These are phyloP conservation scores for Pseudolaguvia tuberculata DNA, from an alignment of 2,113 vertebrate genomes.

Conservation along the genomic window DNA sequence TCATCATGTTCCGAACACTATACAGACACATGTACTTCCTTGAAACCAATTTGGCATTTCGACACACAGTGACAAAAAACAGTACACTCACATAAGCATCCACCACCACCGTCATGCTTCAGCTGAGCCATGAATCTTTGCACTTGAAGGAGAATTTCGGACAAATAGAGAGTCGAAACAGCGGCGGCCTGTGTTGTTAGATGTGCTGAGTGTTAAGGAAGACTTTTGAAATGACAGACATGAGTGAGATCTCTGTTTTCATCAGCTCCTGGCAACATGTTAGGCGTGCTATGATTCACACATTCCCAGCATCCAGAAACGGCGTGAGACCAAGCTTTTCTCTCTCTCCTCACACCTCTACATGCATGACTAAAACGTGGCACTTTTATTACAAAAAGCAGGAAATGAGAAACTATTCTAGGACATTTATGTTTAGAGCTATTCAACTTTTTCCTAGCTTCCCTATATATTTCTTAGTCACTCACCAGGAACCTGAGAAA, in stretches of 20 bases:
- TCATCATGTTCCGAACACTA: not conserved
- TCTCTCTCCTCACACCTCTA: conserved; percentile 17
- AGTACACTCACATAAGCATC: not conserved
- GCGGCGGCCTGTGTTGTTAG: conserved; percentile 1
- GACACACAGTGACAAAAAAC: not conserved
- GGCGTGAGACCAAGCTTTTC: not conserved
- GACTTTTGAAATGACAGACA: conserved; percentile 23
- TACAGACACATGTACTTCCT: not conserved
- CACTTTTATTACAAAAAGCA: not conserved
- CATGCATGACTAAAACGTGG: conserved; percentile 1
- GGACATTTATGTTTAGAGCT: not conserved
- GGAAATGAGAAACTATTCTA: not conserved
- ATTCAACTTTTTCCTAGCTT: not conserved
- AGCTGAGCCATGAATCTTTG: not conserved
- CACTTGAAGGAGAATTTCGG: not conserved
- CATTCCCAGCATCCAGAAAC: not conserved
- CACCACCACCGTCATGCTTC: not conserved
- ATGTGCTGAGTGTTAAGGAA: conserved; percentile 12
- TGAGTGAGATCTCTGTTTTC: conserved; percentile 28
- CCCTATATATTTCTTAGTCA: too few species aligned
- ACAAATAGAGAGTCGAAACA: not conserved
- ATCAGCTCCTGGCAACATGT: conserved; percentile 27
- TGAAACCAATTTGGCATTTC: not conserved
- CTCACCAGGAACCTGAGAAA: not conserved
- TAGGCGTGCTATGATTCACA: conserved; percentile 30